Evolutionary conservation across 1,140 invertebrate genomes (phyloP).

Genomic region (Whitmania pigra): DNA sequence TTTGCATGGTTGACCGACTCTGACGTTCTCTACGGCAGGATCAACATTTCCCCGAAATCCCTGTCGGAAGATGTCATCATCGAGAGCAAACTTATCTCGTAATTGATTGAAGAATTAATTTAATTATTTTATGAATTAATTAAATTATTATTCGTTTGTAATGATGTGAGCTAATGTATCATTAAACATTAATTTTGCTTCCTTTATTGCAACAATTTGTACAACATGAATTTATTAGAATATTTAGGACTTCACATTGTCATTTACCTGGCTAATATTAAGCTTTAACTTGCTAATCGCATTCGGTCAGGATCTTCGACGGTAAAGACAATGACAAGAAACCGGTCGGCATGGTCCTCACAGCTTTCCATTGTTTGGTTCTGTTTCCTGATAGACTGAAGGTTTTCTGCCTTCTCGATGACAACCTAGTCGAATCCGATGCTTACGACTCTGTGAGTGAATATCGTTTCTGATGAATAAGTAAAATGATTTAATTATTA

Average conservation of each 20-base stretch:
- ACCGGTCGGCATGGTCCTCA: slow-evolving; percentile 67
- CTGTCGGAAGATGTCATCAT: slow-evolving; percentile 43
- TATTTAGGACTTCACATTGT: too few species aligned
- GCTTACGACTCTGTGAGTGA: slow-evolving; percentile 29
- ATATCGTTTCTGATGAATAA: neutral
- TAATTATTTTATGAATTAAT: too few species aligned
- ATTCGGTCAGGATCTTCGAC: slow-evolving; percentile 14
- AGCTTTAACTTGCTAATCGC: too few species aligned
- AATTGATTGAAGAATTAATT: slow-evolving; percentile 27
- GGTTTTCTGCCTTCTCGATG: slow-evolving; percentile 70
- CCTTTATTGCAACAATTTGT: too few species aligned
- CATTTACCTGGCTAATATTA: too few species aligned
- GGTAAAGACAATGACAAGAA: slow-evolving; percentile 28
- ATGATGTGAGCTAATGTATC: too few species aligned
- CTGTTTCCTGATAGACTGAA: slow-evolving; percentile 68
- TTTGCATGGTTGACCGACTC: slow-evolving; percentile 2
- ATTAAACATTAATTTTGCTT: too few species aligned
- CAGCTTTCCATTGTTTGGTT: slow-evolving; percentile 76
- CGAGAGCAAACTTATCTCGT: slow-evolving; percentile 52
- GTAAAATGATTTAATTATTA: too few species aligned
- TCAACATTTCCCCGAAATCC: neutral
- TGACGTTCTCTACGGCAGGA: neutral
- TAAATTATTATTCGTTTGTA: too few species aligned
- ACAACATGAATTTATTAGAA: too few species aligned
- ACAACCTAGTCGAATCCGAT: slow-evolving; percentile 76